Evolutionary conservation across 2,888 invertebrate genomes (phyloP).

Genomic region (Chymomyza caudatula): DNA sequence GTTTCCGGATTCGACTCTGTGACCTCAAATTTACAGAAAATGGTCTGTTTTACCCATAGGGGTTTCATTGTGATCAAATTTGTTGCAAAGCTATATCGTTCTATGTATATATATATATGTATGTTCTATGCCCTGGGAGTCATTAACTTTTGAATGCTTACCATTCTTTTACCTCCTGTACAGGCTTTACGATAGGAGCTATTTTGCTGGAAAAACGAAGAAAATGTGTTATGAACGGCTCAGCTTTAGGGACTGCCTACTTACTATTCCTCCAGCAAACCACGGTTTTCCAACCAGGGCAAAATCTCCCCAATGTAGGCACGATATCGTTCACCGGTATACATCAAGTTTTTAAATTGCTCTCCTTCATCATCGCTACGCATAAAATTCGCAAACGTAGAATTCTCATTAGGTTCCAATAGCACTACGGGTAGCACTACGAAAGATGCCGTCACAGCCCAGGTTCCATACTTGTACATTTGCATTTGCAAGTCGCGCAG

Average conservation of each 20-base stretch:
- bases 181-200: not conserved
- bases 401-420: slow-evolving; percentile 64
- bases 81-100: no score
- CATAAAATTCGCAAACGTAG: slow-evolving; percentile 69
- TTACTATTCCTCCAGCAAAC: slow-evolving; percentile 59
- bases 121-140: no score
- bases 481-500: slow-evolving; percentile 63
- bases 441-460: slow-evolving; percentile 43
- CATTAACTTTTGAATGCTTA: no score
- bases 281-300: slow-evolving; percentile 73
- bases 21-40: no score
- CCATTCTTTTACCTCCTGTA: not conserved
- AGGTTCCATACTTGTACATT: slow-evolving; percentile 52
- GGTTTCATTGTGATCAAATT: no score
- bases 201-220: not conserved
- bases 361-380: slow-evolving; percentile 17
- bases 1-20: no score
- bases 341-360: slow-evolving; percentile 58
- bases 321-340: slow-evolving; percentile 59
- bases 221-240: not conserved
- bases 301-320: slow-evolving; percentile 59
- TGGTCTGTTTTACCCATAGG: no score
- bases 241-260: slow-evolving; percentile 3
- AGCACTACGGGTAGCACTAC: slow-evolving; percentile 60
- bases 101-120: no score